phyloP scores from a whole-genome alignment of 2,888 invertebrate species.

The Ennomos fuscantarius region DNA sequence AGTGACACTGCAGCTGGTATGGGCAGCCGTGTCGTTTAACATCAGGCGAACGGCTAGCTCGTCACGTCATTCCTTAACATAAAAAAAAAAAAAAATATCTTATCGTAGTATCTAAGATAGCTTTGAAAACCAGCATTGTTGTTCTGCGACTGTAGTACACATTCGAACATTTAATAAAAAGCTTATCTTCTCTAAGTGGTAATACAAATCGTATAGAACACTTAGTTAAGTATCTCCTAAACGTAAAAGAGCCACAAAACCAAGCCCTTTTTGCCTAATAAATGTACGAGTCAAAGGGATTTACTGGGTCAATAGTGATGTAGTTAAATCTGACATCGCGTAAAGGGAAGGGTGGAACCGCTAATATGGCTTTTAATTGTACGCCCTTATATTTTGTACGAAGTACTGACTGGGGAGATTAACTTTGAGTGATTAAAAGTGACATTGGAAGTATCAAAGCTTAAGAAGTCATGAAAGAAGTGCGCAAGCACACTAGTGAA shows the following conservation, averaged over 20 bases:
- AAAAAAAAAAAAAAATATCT: no score
- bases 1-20: no score
- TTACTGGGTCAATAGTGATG: slow-evolving; percentile 11
- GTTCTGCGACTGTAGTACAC: no score
- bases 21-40: no score
- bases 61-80: no score
- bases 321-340: slow-evolving; percentile 18
- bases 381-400: slow-evolving; percentile 14
- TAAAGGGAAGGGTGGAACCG: slow-evolving; percentile 21
- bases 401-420: slow-evolving; percentile 20
- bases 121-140: no score
- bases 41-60: no score
- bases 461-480: background rate
- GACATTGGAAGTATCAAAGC: background rate
- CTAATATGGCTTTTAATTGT: slow-evolving; percentile 26
- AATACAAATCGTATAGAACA: background rate
- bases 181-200: no score
- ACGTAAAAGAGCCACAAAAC: slow-evolving; percentile 7
- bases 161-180: no score
- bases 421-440: slow-evolving; percentile 1
- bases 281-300: slow-evolving; percentile 9
- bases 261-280: slow-evolving; percentile 5
- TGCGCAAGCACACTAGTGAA: no score
- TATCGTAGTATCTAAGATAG: no score
- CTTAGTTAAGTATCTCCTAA: slow-evolving; percentile 4